Evolutionary conservation across 2,797 vertebrate genomes (phyloP).

Genomic region (Parotocinclus haroldoi): DNA sequence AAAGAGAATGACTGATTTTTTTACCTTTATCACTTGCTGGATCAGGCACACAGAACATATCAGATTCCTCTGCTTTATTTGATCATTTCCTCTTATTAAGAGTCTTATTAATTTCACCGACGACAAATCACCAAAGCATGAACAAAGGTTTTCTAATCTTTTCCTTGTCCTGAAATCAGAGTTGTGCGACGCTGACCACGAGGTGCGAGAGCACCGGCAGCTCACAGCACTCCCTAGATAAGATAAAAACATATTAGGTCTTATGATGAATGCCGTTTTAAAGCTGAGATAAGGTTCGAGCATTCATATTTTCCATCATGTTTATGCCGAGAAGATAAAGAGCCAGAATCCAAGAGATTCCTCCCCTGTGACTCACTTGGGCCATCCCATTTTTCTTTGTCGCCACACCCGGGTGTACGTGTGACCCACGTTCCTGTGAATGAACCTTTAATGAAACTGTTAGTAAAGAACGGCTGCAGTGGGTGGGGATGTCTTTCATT

Average conservation of each 20-base stretch:
- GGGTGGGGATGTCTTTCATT: neutral
- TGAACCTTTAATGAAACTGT: slow-evolving; percentile 33
- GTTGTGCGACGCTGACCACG: slow-evolving; percentile 68
- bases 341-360: slow-evolving; percentile 57
- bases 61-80: slow-evolving; percentile 55
- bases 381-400: slow-evolving; percentile 80
- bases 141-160: no score
- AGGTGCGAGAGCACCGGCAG: slow-evolving; percentile 80
- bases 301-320: slow-evolving; percentile 95
- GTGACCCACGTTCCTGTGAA: slow-evolving; percentile 37
- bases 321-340: slow-evolving; percentile 92
- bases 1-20: slow-evolving; percentile 71
- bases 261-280: slow-evolving; percentile 97
- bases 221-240: slow-evolving; percentile 77
- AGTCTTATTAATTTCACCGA: slow-evolving; percentile 58
- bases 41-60: slow-evolving; percentile 65
- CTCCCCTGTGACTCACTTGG: slow-evolving; percentile 42
- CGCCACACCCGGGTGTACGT: slow-evolving; percentile 51
- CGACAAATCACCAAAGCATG: neutral
- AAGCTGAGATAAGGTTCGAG: slow-evolving; percentile 93
- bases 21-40: slow-evolving; percentile 69
- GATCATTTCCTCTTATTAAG: slow-evolving; percentile 63
- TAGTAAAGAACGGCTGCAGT: neutral
- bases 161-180: slow-evolving; percentile 43
- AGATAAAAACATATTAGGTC: slow-evolving; percentile 91